Evolutionary conservation across 2,113 vertebrate genomes (phyloP).

Genomic region (Burhinus oedicnemus): DNA sequence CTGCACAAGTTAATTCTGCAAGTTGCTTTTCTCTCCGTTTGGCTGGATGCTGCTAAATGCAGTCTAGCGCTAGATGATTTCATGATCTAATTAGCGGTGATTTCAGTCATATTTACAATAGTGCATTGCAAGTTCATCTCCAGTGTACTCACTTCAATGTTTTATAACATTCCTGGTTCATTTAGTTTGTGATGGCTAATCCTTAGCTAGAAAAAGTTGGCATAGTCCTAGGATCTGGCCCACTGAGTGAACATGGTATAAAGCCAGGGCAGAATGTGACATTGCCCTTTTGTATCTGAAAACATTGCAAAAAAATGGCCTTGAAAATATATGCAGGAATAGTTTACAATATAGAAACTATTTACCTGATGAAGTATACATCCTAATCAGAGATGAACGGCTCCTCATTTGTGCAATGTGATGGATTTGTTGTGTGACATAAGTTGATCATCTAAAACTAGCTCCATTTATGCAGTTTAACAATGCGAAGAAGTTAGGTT

Average conservation of each 20-base stretch:
- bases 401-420: neutral
- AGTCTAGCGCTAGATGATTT: neutral
- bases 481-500: neutral
- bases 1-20: neutral
- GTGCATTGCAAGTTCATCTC: neutral
- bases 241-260: neutral
- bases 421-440: neutral
- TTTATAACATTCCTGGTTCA: neutral
- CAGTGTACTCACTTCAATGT: neutral
- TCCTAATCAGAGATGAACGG: neutral
- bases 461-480: neutral
- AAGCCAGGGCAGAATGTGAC: neutral
- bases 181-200: neutral
- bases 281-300: neutral
- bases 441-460: neutral
- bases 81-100: neutral
- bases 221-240: neutral
- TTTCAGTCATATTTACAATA: neutral
- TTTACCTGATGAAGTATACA: neutral
- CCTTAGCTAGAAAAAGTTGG: neutral
- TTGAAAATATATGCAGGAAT: neutral
- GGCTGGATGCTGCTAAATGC: neutral
- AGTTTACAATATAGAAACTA: neutral
- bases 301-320: neutral
- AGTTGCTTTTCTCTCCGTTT: neutral